Base-by-base conservation (phyloP, 2,113 vertebrate species). In the Siphamia tubifer region DNA sequence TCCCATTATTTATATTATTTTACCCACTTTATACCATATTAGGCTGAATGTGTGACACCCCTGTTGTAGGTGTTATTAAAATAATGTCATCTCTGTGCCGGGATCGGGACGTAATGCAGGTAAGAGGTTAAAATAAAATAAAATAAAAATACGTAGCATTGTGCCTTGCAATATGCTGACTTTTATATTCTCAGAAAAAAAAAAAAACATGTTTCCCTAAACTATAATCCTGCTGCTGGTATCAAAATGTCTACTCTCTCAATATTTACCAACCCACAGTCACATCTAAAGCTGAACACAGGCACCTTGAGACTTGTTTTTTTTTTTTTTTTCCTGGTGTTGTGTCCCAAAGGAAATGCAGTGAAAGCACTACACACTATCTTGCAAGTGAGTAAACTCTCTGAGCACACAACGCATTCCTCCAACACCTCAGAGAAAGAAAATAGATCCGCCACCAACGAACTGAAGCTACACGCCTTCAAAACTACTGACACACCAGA, bases 181-280 rank as follows among this genome's bases (percentile, higher is more conserved):
- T 87, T 85, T 86, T 85, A 77, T 71, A 82, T 84, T 85, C 79
- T 77, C 68, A 65, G 75, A 78, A 79, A 84, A 82, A 81, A 84
- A 82, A 81, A n/a, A n/a, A n/a, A n/a, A n/a, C 74, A 83, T 64
- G 81, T 88, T 88, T 86, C 68, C 71, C 73, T 79, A 64, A 70
- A 73, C 81, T 69, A 73, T 88, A 89, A 87, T 87, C 77, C 77
- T 13, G 11, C 85, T 85, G 74, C 83, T 90, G 83, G 77, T 85
- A 87, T 90, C 86, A 86, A 90, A 87, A 89, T 89, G 88, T 87
- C 90, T 89, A 84, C 84, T 85, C 81, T 89, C 83, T 82, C 89
- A 92, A 91, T 89, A 90, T 91, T 90, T 92, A 89, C 88, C 82
- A 80, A 85, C 76, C 74, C 72, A 65, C 82, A 84, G 82, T 87